These are phyloP conservation scores for Bombus fervidus DNA, from an alignment of 1,140 invertebrate genomes.

Conservation along the genomic window DNA sequence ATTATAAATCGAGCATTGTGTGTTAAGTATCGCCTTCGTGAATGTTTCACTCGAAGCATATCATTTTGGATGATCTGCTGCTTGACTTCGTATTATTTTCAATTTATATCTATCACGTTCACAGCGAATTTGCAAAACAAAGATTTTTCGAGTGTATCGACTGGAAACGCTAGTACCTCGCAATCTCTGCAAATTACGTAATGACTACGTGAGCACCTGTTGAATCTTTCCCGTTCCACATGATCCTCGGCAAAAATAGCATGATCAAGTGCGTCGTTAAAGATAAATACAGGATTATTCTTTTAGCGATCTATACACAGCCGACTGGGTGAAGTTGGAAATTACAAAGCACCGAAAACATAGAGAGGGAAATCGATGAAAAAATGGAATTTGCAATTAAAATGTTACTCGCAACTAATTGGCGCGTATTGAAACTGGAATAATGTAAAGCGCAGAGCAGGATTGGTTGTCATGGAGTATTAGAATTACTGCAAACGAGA, in stretches of 20 bases:
- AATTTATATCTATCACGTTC: slow-evolving; percentile 1
- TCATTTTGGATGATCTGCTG: slow-evolving; percentile 27
- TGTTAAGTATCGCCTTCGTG: not conserved
- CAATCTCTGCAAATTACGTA: not conserved
- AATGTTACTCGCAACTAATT: not conserved
- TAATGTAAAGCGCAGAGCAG: not conserved
- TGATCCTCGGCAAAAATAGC: not conserved
- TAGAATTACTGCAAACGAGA: slow-evolving; percentile 14
- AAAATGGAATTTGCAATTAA: not conserved
- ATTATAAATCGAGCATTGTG: not conserved
- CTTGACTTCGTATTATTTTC: not conserved
- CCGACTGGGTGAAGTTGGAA: not conserved
- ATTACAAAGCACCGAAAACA: not conserved
- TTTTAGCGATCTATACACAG: not conserved
- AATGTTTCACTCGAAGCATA: not conserved
- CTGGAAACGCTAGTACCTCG: not conserved
- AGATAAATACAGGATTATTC: not conserved
- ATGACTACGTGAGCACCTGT: not conserved
- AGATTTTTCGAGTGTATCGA: not conserved
- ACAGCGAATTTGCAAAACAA: not conserved
- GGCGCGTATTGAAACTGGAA: not conserved
- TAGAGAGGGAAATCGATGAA: no score
- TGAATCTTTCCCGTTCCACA: not conserved
- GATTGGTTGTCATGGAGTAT: not conserved
- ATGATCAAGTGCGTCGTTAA: not conserved